Conservation (phyloP, 2,113 vertebrate genomes). For the Brevimyrus niger region DNA sequence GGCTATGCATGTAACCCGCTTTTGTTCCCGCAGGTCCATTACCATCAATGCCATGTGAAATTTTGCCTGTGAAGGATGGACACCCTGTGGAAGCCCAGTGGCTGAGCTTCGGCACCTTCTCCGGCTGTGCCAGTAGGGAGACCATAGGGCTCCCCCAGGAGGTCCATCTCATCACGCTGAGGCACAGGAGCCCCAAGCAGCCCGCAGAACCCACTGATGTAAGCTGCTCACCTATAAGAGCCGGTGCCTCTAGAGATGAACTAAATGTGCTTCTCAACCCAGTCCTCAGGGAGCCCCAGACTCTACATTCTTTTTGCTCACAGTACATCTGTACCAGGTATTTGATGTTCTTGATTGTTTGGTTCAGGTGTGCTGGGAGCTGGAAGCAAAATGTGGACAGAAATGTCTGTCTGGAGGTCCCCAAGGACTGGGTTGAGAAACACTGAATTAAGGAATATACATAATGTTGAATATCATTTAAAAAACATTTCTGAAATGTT, state of each 20-base stretch:
- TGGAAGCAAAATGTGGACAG: background rate
- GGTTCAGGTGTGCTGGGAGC: background rate
- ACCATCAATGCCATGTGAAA: conserved; percentile 62
- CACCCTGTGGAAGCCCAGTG: conserved; percentile 82
- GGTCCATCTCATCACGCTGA: conserved; percentile 87
- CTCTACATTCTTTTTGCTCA: background rate
- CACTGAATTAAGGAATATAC: background rate
- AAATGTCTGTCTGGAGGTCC: background rate
- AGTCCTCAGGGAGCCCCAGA: background rate
- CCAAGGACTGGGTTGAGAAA: background rate
- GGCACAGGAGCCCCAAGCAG: conserved; percentile 48
- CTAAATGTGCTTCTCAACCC: background rate
- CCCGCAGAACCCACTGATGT: conserved; percentile 66
- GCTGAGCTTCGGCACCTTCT: conserved; percentile 78
- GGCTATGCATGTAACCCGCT: background rate
- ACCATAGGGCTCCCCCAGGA: conserved; percentile 73
- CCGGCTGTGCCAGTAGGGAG: conserved; percentile 84
- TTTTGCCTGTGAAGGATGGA: conserved; percentile 66
- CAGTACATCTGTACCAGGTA: background rate
- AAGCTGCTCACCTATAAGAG: conserved; percentile 28
- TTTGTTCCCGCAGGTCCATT: conserved; percentile 59
- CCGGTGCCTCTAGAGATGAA: background rate
- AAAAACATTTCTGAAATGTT: background rate
- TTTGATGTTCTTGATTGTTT: background rate
- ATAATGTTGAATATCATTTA: background rate